These are phyloP conservation scores for Pogona vitticeps DNA, from an alignment of 2,113 vertebrate genomes.

Conservation along the genomic window DNA sequence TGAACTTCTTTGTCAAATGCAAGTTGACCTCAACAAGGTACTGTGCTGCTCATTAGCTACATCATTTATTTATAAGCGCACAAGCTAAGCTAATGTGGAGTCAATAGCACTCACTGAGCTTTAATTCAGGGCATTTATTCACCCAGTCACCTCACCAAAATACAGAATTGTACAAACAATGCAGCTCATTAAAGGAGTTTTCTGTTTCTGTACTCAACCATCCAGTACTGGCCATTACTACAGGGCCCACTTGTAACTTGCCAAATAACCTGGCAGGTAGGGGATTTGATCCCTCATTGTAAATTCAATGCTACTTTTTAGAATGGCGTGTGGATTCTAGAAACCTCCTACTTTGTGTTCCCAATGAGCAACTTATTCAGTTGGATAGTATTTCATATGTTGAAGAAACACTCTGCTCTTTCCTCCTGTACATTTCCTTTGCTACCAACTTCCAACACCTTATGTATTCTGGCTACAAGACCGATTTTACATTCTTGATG, in stretches of 20 bases:
- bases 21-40: conserved; percentile 12
- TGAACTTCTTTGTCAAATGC: neutral
- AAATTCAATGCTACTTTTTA: neutral
- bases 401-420: conserved; percentile 8
- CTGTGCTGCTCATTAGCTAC: neutral
- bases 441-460: neutral
- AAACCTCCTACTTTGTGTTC: neutral
- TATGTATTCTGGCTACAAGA: conserved; percentile 23
- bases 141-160: neutral
- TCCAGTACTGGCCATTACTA: conserved; percentile 24
- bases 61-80: neutral
- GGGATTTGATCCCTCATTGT: neutral
- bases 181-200: neutral
- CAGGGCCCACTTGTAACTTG: neutral
- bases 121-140: conserved; percentile 8
- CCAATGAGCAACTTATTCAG: conserved; percentile 4
- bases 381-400: neutral
- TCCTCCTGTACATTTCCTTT: neutral
- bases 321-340: neutral
- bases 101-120: neutral
- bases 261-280: neutral
- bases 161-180: neutral
- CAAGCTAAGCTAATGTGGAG: neutral
- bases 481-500: neutral
- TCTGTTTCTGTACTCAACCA: neutral